Evolutionary conservation across 2,797 vertebrate species (phyloP).

Genomic region (Cercopithecus hamlyni): DNA sequence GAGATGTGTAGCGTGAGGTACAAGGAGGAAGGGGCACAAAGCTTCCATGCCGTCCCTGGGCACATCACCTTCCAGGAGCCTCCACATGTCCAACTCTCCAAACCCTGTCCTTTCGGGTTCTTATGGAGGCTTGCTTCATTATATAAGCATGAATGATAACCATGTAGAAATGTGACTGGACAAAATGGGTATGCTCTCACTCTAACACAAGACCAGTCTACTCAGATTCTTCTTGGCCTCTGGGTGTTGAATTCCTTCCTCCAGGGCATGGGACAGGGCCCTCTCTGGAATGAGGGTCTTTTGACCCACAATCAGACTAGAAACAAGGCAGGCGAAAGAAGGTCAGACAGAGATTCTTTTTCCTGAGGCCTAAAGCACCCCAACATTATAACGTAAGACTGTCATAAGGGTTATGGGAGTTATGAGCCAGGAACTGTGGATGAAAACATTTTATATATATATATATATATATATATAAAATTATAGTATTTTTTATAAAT

Average conservation of each 20-base stretch:
- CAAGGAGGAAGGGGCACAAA: neutral
- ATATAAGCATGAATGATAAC: neutral
- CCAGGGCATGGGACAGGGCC: neutral
- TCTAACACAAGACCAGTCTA: neutral
- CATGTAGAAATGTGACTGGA: neutral
- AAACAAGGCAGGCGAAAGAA: neutral
- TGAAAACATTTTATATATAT: too few species aligned
- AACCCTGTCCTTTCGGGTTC: neutral
- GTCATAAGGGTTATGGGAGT: neutral
- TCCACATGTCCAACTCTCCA: neutral
- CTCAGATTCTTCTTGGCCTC: neutral
- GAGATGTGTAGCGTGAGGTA: neutral
- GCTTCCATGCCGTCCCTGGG: too few species aligned
- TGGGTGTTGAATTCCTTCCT: neutral
- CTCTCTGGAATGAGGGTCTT: neutral
- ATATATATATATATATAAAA: too few species aligned
- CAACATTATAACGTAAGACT: neutral
- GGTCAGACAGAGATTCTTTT: neutral
- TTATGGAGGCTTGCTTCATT: neutral
- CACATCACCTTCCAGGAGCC: neutral
- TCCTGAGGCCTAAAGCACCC: neutral
- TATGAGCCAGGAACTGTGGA: neutral
- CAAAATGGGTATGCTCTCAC: neutral
- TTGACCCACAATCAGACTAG: neutral
- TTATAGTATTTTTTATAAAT: slow-evolving; percentile 5